Evolutionary conservation across 2,888 invertebrate genomes (phyloP), one percentile per base, ranked within the genome.

Genomic region (Nowickia ferox): DNA sequence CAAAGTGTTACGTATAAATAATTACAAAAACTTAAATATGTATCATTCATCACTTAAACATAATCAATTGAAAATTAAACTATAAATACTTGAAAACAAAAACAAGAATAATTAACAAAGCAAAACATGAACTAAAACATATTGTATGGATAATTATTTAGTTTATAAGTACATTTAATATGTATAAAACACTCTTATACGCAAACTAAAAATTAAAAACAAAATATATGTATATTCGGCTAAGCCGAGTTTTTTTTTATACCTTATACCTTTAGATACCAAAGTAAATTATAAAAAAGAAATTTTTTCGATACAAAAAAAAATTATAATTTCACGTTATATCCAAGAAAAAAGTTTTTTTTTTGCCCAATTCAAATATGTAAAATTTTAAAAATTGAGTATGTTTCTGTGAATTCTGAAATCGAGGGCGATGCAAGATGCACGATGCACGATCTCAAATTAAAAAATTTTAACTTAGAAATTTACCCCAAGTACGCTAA

Each of bases 61-160:
- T 84, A 86, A 83, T 86, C 82, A 83, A 80, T 79, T 80, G 65
- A 59, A 82, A 69, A 77, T 19, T 51, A 48, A 72, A 48, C 48
- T 55, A 76, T 30, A 46, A 55, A 30, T 46, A 46, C 46, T 53
- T 44, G 48, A 55, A 68, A 59, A 69, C n/a, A n/a, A 66, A 63
- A 77, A 69, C 59, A 74, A 11, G 44, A n/a, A 84, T 15, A 75
- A 76, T 61, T 74, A 75, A 71, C 9, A 71, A 80, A 71, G 46
- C 19, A 81, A 81, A 85, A 75, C 78, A 84, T 77, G 68, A 87
- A 84, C 63, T 75, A 86, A 80, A 72, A 76, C 84, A 81, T 80
- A 84, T 81, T 84, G n/a, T 84, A 80, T 74, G 72, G 17, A 77
- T 81, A 84, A 76, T 57, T 79, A 42, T 61, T 85, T 75, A 82